These are phyloP conservation scores for Microcebus ravelobensis DNA, from an alignment of 2,113 vertebrate species.

Conservation along the genomic window DNA sequence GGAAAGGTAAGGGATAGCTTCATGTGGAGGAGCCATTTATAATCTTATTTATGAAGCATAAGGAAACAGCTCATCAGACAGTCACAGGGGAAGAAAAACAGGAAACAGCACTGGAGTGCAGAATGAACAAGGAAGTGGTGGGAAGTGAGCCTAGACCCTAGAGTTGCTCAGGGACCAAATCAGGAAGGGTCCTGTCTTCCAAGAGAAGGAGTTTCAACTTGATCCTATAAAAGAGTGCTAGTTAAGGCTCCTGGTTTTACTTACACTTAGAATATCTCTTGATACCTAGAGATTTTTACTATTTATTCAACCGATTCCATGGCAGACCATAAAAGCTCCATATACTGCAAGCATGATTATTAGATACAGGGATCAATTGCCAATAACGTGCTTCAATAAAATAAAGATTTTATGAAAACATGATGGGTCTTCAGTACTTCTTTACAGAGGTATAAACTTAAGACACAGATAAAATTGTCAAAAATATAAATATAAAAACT, in stretches of 20 bases:
- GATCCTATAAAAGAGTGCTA: not conserved
- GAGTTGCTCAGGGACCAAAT: not conserved
- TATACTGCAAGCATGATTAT: not conserved
- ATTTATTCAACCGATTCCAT: not conserved
- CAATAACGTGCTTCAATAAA: conserved; percentile 30
- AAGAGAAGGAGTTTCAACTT: not conserved
- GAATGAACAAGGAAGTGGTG: not conserved
- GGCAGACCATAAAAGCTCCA: not conserved
- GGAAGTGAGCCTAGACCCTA: not conserved
- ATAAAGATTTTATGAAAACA: conserved; percentile 6
- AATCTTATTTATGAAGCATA: conserved; percentile 31
- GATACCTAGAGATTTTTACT: not conserved
- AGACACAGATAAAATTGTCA: not conserved
- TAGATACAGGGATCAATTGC: not conserved
- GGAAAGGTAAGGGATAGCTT: not conserved
- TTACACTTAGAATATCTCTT: not conserved
- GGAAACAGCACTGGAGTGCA: not conserved
- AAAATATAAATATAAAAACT: conserved; percentile 30
- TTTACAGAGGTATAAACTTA: conserved; percentile 21
- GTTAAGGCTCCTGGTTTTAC: not conserved
- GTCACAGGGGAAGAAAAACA: not conserved
- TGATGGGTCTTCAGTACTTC: not conserved
- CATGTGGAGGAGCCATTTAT: not conserved
- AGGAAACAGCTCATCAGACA: conserved; percentile 19
- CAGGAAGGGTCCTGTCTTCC: not conserved